phyloP scores from a whole-genome alignment of 2,888 invertebrate genomes.

The Dioctria rufipes region DNA sequence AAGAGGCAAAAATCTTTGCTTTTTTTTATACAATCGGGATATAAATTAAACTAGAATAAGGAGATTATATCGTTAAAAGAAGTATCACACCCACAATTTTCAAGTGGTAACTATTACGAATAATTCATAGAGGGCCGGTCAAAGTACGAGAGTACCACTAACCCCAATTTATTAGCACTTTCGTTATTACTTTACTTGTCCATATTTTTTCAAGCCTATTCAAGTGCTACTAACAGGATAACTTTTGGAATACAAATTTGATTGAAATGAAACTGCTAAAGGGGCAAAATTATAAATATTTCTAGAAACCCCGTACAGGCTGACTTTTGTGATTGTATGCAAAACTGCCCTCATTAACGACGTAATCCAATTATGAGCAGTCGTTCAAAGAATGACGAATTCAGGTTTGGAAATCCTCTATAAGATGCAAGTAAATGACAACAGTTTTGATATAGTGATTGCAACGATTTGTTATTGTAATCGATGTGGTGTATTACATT shows the following conservation, averaged over 20 bases:
- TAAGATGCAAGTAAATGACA: not conserved
- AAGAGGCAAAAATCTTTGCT: slow-evolving; percentile 32
- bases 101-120: too few relatives aligned
- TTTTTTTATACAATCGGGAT: slow-evolving; percentile 33
- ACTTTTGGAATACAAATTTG: not conserved
- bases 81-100: too few relatives aligned
- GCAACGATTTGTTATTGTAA: not conserved
- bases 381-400: slow-evolving; percentile 14
- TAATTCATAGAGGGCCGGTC: too few relatives aligned
- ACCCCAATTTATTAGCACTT: too few relatives aligned
- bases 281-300: slow-evolving; percentile 11
- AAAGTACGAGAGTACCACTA: too few relatives aligned
- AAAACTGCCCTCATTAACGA: slow-evolving; percentile 27
- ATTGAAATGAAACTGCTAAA: not conserved
- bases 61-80: not conserved
- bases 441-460: not conserved
- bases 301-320: slow-evolving; percentile 21
- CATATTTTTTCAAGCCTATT: not conserved
- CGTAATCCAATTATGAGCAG: slow-evolving; percentile 32
- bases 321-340: not conserved
- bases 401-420: not conserved
- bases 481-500: not conserved
- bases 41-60: slow-evolving; percentile 9
- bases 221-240: not conserved
- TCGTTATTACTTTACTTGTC: not conserved